Evolutionary conservation across 1,140 invertebrate genomes (phyloP), one percentile per base, ranked within the genome.

Genomic region (Hormaphis cornu): DNA sequence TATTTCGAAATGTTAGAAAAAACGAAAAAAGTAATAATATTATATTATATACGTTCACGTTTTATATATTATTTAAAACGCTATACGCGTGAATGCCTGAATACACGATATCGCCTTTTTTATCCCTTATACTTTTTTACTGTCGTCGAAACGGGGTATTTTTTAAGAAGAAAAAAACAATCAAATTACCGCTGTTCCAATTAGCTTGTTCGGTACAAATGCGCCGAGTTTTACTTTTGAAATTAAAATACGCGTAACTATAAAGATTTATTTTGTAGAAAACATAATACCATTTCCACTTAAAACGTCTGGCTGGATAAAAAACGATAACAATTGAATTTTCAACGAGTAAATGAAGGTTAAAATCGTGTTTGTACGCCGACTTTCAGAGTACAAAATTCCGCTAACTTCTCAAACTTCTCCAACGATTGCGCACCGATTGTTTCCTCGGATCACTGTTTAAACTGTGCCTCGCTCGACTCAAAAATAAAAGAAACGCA

Each of bases 231-330:
- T 63, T 63, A 63, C n/a, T 48, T 63, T 63, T 30, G 18, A 63
- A 63, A 63, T 26, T 63, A 28, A 63, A 63, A 48, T 46, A 63
- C 18, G 42, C 16, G 12, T 46, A 63, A 63, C 59, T 63, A n/a
- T n/a, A n/a, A n/a, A 48, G 42, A 63, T 63, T 48, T 48, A 6
- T 24, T 33, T n/a, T 16, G 1, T 12, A 37, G 20, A 63, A 66
- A 66, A 50, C 18, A 50, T 66, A 50, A 66, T 50, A 66, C 28
- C 6, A 35, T 66, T 66, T 48, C 12, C 48, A 28, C 50, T 50
- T 4, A 50, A 35, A 30, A 48, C 9, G 50, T 50, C 5, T 3
- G 9, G 16, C 6, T 5, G 18, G 14, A 33, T n/a, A 4, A 50
- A 16, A 50, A 61, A 44, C 8, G 26, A 42, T 33, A 24, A 42